Evolutionary conservation across 1,140 invertebrate genomes (phyloP), one percentile per base, ranked within the genome.

Genomic region (Coptotermes formosanus): DNA sequence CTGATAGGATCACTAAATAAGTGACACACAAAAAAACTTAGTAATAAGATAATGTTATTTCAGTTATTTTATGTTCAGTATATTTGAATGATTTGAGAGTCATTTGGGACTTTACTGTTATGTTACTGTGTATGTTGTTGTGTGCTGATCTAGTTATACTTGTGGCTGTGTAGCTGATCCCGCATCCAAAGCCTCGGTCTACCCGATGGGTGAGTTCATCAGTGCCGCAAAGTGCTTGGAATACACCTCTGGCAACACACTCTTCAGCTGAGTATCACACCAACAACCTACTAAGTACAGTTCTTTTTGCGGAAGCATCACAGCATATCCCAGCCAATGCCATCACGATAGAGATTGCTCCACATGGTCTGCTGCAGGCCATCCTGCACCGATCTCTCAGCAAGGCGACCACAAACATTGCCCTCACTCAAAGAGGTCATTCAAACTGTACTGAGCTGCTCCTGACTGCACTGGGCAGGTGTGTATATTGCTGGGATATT

Each of bases 231-330:
- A 86, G 89, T 0, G 69, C 91, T 25, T 94, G 93, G 94, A 89
- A 90, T 25, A 88, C 91, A 9, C 89, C 92, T 9, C 87, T 92
- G 75, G 92, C 93, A 11, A 88, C 90, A 69, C 89, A 89, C 52
- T 93, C 92, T 7, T 94, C 93, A 19, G 92, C 94, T 30, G 93
- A 93, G 30, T 95, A 95, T 88, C 93, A 94, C 87, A 92, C 93
- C 14, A 94, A 94, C 89, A 95, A 95, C 88, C 90, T 95, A n/a
- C 90, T 93, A 75, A 89, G 88, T 21, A 89, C 88, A 30, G 85
- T 94, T 2, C 89, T 93, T 83, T 94, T 94, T 88, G 90, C 93
- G 86, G 93, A 94, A 88, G 94, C 92, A 25, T 88, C 94, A 25
- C 89, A 91, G 83, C 91, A 93, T 87, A 91, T 94, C 43, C 94